Evolutionary conservation across 2,888 invertebrate genomes (phyloP).

Genomic region (Eustalomyia histrio): DNA sequence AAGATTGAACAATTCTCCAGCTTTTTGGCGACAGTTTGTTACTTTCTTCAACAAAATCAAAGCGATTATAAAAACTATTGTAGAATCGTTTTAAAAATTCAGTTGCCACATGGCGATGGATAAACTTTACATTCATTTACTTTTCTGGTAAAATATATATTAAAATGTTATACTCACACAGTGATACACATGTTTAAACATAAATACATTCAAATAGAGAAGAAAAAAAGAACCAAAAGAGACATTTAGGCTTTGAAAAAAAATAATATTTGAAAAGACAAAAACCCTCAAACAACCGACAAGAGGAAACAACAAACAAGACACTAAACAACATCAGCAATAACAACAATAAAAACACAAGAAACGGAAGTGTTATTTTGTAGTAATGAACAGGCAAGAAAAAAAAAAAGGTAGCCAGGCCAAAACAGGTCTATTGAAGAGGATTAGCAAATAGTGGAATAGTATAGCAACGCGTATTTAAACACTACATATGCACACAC

Average conservation of each 20-base stretch:
- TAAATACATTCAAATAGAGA: too few relatives aligned
- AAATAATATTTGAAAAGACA: not conserved
- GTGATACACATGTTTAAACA: conserved; percentile 2
- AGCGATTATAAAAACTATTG: too few relatives aligned
- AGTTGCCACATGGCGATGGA: too few relatives aligned
- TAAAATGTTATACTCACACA: not conserved
- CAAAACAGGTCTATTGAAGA: conserved; percentile 10
- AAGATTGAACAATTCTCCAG: too few relatives aligned
- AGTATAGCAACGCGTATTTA: not conserved
- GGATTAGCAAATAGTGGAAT: conserved; percentile 15
- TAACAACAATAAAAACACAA: not conserved
- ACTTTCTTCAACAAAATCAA: not conserved
- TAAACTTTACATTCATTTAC: too few relatives aligned
- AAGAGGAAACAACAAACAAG: not conserved
- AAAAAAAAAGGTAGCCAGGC: not conserved
- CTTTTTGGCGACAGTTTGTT: not conserved
- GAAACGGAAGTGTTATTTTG: conserved; percentile 19
- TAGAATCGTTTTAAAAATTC: too few relatives aligned
- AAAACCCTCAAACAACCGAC: not conserved
- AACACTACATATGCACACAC: not conserved
- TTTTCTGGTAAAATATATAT: too few relatives aligned
- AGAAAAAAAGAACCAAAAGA: not conserved
- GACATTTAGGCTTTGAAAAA: not conserved
- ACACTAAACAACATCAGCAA: conserved; percentile 10
- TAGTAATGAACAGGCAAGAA: not conserved